A percentile compares a stretch with the other conserved stretches of the same genome.
phyloP scores from a whole-genome alignment of 1,140 invertebrate genomes.

The Lamellibrachia luymesi region DNA sequence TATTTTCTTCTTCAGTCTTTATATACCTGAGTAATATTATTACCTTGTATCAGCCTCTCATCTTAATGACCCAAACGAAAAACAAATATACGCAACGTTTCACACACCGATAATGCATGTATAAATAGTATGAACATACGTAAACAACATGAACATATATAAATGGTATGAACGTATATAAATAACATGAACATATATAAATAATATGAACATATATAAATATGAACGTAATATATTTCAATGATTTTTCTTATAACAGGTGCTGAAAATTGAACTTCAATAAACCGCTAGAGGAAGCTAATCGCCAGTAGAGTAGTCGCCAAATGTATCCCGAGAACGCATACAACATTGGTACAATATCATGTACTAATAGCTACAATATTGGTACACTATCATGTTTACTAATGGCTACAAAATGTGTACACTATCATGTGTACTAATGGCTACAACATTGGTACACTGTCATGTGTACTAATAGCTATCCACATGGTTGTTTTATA shows the following conservation, averaged over 20 bases:
- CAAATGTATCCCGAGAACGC: neutral
- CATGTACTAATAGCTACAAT: neutral
- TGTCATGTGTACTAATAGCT: neutral
- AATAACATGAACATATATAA: too few relatives aligned
- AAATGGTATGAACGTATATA: too few relatives aligned
- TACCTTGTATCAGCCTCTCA: too few relatives aligned
- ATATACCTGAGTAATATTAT: too few relatives aligned
- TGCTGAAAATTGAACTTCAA: neutral
- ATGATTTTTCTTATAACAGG: neutral
- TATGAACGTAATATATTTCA: neutral
- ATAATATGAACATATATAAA: too few relatives aligned
- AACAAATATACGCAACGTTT: too few relatives aligned
- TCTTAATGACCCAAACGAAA: too few relatives aligned
- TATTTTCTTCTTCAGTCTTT: too few relatives aligned
- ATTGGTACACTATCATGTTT: neutral
- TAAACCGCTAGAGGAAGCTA: neutral
- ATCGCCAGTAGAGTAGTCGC: neutral
- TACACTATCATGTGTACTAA: too few relatives aligned
- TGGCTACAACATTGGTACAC: neutral
- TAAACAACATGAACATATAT: too few relatives aligned
- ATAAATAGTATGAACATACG: neutral
- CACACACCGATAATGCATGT: neutral
- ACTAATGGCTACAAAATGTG: neutral
- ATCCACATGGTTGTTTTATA: neutral
- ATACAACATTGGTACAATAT: neutral